Conservation (phyloP, 2,113 vertebrate species). For the Cheirogaleus medius region DNA sequence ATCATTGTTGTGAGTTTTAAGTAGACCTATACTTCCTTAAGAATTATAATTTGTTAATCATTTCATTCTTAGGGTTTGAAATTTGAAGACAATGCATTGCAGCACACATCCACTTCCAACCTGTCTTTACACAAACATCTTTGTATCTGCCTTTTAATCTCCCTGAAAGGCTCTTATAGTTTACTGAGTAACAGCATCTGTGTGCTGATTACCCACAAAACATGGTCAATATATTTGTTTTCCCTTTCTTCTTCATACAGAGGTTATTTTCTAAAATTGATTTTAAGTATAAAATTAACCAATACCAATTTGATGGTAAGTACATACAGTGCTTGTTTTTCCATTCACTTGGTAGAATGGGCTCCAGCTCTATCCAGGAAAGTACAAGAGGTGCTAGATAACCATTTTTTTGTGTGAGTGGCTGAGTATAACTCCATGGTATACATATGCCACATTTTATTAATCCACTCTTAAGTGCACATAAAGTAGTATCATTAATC, state of each 20-base stretch:
- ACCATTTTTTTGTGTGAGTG: too few relatives aligned
- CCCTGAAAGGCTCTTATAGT: not conserved
- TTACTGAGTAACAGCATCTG: not conserved
- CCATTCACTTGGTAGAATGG: too few relatives aligned
- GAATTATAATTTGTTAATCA: not conserved
- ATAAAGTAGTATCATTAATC: too few relatives aligned
- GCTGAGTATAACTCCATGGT: too few relatives aligned
- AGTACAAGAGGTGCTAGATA: too few relatives aligned
- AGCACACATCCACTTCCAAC: not conserved
- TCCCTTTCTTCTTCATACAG: not conserved
- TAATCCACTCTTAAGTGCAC: too few relatives aligned
- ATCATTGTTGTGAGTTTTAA: not conserved
- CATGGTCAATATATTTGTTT: not conserved
- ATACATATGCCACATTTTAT: too few relatives aligned
- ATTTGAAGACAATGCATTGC: not conserved
- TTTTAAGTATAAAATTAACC: not conserved
- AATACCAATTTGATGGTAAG: too few relatives aligned
- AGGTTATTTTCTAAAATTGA: not conserved
- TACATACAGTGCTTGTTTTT: too few relatives aligned
- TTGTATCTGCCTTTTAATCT: not conserved
- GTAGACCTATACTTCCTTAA: not conserved
- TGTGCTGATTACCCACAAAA: not conserved
- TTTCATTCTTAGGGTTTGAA: not conserved
- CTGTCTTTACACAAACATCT: not conserved
- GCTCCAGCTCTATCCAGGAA: too few relatives aligned